Percentiles rank a stretch among this genome's conserved stretches.
Evolutionary conservation across 2,888 invertebrate species (phyloP).

Genomic region (Nymphalis polychloros): DNA sequence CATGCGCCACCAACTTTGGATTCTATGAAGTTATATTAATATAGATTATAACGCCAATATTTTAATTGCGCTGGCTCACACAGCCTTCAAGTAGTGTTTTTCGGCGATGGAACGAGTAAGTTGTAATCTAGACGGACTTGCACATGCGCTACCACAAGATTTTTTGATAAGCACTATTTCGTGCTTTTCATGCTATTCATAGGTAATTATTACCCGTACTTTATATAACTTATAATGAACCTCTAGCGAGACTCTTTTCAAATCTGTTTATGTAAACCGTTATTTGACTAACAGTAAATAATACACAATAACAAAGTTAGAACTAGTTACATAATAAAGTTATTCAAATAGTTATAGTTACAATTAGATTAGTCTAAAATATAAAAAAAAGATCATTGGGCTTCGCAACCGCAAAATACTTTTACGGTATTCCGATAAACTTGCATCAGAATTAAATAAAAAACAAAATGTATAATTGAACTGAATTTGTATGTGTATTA

Average conservation of each 20-base stretch:
- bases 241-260: constrained; percentile 6
- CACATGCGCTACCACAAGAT: no score
- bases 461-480: constrained; percentile 8
- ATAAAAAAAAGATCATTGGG: neutral
- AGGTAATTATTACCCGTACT: neutral
- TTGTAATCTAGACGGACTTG: no score
- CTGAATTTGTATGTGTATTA: no score
- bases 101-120: no score
- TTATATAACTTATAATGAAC: constrained; percentile 5
- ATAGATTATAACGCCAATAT: no score
- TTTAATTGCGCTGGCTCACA: no score
- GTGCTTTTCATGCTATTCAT: neutral
- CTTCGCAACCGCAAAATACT: constrained; percentile 9
- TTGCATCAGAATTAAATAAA: constrained; percentile 13
- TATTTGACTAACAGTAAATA: neutral
- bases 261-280: constrained; percentile 20
- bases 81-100: no score
- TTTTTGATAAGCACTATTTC: neutral
- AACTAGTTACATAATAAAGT: constrained; percentile 14
- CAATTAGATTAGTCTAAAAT: neutral
- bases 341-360: constrained; percentile 1
- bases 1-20: no score
- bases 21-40: no score
- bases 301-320: neutral
- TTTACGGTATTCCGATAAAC: constrained; percentile 12